phyloP scores from a whole-genome alignment of 2,888 invertebrate genomes.

The Euphydryas editha region DNA sequence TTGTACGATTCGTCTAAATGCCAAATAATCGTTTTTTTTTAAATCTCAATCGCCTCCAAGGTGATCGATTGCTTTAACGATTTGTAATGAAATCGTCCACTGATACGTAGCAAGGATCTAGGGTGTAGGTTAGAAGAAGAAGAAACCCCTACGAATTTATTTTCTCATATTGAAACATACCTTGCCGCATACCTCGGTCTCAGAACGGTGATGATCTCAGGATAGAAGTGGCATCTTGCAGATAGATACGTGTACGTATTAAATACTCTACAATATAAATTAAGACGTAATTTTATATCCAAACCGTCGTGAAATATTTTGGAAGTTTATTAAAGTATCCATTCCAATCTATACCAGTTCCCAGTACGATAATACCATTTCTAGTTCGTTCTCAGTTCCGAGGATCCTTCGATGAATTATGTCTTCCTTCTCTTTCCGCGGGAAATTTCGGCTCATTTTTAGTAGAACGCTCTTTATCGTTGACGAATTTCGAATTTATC shows the following conservation, averaged over 20 bases:
- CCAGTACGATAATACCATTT: neutral
- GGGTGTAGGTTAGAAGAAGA: neutral
- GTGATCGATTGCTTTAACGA: neutral
- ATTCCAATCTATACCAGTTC: neutral
- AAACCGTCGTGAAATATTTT: neutral
- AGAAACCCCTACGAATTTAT: slow-evolving; percentile 37
- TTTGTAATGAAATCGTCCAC: neutral
- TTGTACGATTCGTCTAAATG: slow-evolving; percentile 46
- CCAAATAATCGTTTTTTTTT: slow-evolving; percentile 24
- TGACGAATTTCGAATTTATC: slow-evolving; percentile 15
- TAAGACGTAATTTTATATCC: neutral
- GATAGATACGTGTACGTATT: neutral
- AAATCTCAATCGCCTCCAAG: slow-evolving; percentile 7
- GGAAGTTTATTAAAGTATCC: neutral
- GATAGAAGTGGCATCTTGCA: slow-evolving; percentile 4
- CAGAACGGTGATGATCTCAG: slow-evolving; percentile 7
- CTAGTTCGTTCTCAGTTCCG: slow-evolving; percentile 3
- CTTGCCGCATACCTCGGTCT: slow-evolving; percentile 13
- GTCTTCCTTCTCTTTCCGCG: slow-evolving; percentile 26
- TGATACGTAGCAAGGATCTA: neutral
- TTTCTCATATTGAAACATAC: slow-evolving; percentile 12
- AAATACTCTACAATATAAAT: neutral
- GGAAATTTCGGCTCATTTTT: slow-evolving; percentile 41
- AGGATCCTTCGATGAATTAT: slow-evolving; percentile 18
- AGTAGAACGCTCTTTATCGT: slow-evolving; percentile 31